Evolutionary conservation across 2,113 vertebrate genomes (phyloP).

Genomic region (Hippotragus niger): DNA sequence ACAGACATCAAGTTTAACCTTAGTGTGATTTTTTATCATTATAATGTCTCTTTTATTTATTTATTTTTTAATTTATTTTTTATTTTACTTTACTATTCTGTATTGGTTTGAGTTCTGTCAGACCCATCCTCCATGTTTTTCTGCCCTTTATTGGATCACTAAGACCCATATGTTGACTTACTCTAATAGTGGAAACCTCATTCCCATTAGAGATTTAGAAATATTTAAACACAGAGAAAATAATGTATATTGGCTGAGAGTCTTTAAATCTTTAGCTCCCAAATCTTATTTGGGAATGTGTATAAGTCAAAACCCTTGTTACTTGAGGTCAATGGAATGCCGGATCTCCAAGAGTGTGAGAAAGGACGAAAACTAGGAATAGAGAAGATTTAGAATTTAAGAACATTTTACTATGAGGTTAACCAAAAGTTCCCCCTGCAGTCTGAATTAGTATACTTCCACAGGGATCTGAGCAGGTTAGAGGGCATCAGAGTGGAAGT

Average conservation of each 20-base stretch:
- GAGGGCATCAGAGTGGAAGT: background rate
- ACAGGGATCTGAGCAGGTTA: background rate
- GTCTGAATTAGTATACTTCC: background rate
- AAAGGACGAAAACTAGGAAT: background rate
- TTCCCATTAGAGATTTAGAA: background rate
- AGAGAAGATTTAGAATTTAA: background rate
- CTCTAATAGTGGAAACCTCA: background rate
- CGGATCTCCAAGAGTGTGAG: background rate
- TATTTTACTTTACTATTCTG: no score
- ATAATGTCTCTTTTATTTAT: no score
- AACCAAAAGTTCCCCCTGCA: background rate
- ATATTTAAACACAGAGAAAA: background rate
- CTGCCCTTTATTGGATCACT: background rate
- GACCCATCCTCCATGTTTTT: background rate
- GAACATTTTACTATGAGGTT: background rate
- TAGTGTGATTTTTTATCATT: background rate
- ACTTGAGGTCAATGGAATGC: background rate
- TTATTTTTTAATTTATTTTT: no score
- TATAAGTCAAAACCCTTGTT: background rate
- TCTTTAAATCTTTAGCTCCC: background rate
- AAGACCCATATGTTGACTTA: background rate
- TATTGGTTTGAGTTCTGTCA: background rate
- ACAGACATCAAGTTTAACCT: background rate
- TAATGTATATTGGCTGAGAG: background rate
- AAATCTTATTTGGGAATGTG: background rate